phyloP scores from a whole-genome alignment of 1,140 invertebrate species.

The Stegodyphus dumicola region DNA sequence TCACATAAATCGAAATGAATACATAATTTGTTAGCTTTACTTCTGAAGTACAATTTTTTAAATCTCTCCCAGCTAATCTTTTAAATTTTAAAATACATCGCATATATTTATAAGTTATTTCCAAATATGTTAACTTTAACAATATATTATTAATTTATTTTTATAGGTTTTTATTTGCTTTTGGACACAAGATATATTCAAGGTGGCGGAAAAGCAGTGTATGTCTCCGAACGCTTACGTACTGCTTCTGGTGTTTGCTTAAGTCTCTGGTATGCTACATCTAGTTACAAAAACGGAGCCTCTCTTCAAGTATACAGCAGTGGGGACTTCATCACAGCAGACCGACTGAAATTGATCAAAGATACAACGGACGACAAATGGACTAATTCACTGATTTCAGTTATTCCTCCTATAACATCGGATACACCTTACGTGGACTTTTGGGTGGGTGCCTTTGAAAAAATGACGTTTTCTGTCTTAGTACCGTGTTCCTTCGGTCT shows the following conservation, averaged over 20 bases:
- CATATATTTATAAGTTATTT: too few relatives aligned
- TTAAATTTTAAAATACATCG: too few relatives aligned
- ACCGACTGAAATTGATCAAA: constrained; percentile 11
- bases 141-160: too few relatives aligned
- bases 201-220: constrained; percentile 20
- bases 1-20: too few relatives aligned
- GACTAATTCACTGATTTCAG: constrained; percentile 13
- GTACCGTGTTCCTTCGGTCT: too few relatives aligned
- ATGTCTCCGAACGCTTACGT: constrained; percentile 46
- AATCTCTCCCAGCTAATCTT: too few relatives aligned
- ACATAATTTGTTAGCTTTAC: too few relatives aligned
- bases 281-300: constrained; percentile 17
- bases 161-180: constrained; percentile 39
- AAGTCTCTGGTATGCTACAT: constrained; percentile 41
- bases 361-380: constrained; percentile 37
- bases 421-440: constrained; percentile 25
- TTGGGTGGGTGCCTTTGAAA: constrained; percentile 30
- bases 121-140: too few relatives aligned
- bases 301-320: constrained; percentile 12
- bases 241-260: constrained; percentile 28
- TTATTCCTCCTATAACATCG: constrained; percentile 4
- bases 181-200: constrained; percentile 14
- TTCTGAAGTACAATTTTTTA: too few relatives aligned
- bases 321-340: constrained; percentile 31
- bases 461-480: too few relatives aligned